Evolutionary conservation across 2,888 invertebrate species (phyloP), one percentile per base, ranked within the genome.

Genomic region (Leucoptera coffeella): DNA sequence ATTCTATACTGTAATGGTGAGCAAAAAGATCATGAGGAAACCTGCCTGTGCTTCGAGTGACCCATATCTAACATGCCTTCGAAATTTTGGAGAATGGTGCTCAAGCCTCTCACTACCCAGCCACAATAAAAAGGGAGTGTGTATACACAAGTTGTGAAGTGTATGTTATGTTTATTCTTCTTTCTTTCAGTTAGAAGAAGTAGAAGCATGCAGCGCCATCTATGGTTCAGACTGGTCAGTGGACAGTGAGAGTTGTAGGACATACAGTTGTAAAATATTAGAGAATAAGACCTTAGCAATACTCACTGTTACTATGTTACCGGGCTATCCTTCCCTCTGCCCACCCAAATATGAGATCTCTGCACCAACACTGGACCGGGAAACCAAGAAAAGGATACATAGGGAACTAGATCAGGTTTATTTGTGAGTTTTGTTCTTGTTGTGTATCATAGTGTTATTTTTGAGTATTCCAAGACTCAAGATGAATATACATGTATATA

Each of bases 331-430:
- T 0, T 59, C 65, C 2, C 39, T 55, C 15, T 51, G 73, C 1
- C 82, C 85, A 2, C 86, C 87, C 1, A 67, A 61, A 33, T 85
- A 78, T 47, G 78, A 82, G 42, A 41, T 86, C 20, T 80, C 82
- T 27, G 85, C 85, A 1, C 85, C 86, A 0, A 77, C 78, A 73
- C 65, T 87, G 50, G 65, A 71, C 26, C 65, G 75, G 27, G 54
- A 67, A 21, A 69, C 73, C 21, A 82, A 82, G 43, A 55, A 60
- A 31, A 43, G 58, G 15, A 54, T 87, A 2, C 62, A 69, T 29
- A 47, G 52, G 30, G 55, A 69, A 12, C 59, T 86, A 39, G 72
- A 81, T 38, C 73, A 78, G 38, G 67, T 83, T 34, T 83, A 79
- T 54, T 56, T 78, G 85, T 85, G 72, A 69, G 77, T 69, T 43